Evolutionary conservation across 2,888 invertebrate species (phyloP).

Genomic region (Imbricaverruca yamaguchii): DNA sequence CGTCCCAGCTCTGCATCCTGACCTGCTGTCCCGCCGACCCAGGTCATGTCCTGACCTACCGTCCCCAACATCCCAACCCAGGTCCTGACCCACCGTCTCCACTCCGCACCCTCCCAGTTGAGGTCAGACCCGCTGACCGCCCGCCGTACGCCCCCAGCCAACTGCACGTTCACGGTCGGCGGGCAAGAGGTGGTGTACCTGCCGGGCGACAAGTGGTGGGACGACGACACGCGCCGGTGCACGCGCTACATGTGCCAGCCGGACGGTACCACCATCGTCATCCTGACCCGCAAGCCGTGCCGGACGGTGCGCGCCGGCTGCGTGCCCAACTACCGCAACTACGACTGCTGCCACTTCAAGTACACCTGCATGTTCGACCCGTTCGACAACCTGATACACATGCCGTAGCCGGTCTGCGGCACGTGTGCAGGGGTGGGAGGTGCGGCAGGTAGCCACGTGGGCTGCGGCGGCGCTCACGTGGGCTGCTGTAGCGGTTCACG

Average conservation of each 20-base stretch:
- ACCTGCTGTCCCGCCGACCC: no score
- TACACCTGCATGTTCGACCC: slow-evolving; percentile 19
- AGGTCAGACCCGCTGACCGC: no score
- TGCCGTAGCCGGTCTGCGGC: background rate
- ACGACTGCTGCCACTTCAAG: slow-evolving; percentile 12
- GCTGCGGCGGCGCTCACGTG: no score
- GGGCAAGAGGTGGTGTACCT: background rate
- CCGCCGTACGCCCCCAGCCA: background rate
- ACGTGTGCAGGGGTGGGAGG: background rate
- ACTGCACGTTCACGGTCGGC: background rate
- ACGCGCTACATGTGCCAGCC: background rate
- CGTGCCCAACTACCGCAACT: slow-evolving; percentile 1
- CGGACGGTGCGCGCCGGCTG: background rate
- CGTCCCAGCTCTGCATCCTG: no score
- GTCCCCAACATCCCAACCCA: background rate
- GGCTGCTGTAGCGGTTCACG: no score
- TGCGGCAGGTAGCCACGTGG: no score
- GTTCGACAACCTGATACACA: background rate
- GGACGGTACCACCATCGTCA: background rate
- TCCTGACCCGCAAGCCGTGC: background rate
- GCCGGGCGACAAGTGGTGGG: background rate
- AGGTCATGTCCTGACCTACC: background rate
- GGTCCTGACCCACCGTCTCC: no score
- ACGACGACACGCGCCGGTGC: background rate
- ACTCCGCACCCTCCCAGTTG: no score